Evolutionary conservation across 2,888 invertebrate species (phyloP).

Genomic region (Cheilosia urbana): DNA sequence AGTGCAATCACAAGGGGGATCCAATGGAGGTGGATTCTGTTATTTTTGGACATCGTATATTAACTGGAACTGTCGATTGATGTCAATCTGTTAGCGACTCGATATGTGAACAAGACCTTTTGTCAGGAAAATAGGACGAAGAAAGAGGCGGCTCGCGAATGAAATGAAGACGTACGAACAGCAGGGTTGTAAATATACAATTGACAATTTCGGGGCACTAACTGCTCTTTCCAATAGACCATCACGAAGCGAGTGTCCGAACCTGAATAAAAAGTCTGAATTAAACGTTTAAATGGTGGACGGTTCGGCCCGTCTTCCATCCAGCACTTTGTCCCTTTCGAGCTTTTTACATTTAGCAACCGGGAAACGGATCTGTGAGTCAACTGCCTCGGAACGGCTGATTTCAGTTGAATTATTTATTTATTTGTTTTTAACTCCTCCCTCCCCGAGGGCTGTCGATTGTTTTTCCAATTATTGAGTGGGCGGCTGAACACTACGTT

Average conservation of each 20-base stretch:
- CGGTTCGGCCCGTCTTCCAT: slow-evolving; percentile 30
- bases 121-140: too few relatives aligned
- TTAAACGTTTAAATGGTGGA: slow-evolving; percentile 56
- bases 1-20: neutral
- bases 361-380: slow-evolving; percentile 58
- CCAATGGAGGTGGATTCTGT: too few relatives aligned
- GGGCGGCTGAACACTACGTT: slow-evolving; percentile 68
- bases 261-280: slow-evolving; percentile 61
- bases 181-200: too few relatives aligned
- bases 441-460: slow-evolving; percentile 43
- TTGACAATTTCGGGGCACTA: neutral
- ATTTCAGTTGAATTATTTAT: slow-evolving; percentile 73
- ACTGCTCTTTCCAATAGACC: neutral
- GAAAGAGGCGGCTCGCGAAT: too few relatives aligned
- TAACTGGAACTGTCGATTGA: too few relatives aligned
- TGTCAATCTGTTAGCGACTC: too few relatives aligned
- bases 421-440: slow-evolving; percentile 47
- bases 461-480: slow-evolving; percentile 74
- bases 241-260: slow-evolving; percentile 33
- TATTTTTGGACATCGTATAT: too few relatives aligned
- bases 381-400: slow-evolving; percentile 71
- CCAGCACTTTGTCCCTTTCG: neutral
- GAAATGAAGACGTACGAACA: too few relatives aligned
- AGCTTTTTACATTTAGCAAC: slow-evolving; percentile 9
- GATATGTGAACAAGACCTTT: too few relatives aligned